phyloP scores from a whole-genome alignment of 1,140 invertebrate species.

The Drosophila asahinai region DNA sequence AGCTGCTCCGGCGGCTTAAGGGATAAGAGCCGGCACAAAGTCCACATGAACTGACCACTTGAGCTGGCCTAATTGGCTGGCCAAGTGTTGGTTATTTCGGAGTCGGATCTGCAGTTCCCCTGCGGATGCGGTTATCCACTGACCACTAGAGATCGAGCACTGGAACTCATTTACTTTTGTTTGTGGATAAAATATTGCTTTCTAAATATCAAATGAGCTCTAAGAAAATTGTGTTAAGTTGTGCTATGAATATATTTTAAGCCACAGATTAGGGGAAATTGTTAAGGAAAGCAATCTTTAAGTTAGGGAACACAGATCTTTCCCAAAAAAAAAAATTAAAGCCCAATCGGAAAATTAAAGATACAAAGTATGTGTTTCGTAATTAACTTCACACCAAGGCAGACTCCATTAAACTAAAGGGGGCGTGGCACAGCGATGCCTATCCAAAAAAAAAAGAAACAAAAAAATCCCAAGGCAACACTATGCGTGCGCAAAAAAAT shows the following conservation, averaged over 20 bases:
- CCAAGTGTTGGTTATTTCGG: constrained; percentile 47
- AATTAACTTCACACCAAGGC: constrained; percentile 4
- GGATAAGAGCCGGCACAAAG: constrained; percentile 16
- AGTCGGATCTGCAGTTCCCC: constrained; percentile 16
- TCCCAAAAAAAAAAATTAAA: too few species aligned
- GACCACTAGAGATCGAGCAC: constrained; percentile 4
- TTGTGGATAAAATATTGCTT: neutral
- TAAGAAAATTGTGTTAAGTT: neutral
- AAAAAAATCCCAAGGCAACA: constrained; percentile 1
- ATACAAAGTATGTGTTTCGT: neutral
- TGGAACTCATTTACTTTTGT: constrained; percentile 28
- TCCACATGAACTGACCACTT: constrained; percentile 60
- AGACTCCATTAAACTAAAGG: constrained; percentile 27
- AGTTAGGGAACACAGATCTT: too few species aligned
- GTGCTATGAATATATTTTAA: neutral
- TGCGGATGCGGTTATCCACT: constrained; percentile 24
- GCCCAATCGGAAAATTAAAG: neutral
- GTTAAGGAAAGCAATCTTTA: too few species aligned
- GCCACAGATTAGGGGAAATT: neutral
- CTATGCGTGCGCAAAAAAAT: constrained; percentile 49
- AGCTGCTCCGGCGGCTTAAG: constrained; percentile 34
- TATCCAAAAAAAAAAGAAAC: neutral
- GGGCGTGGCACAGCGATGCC: constrained; percentile 22
- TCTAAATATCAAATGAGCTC: neutral
- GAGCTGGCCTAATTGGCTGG: constrained; percentile 69